phyloP scores from a whole-genome alignment of 2,797 vertebrate species.

The Pygocentrus nattereri region DNA sequence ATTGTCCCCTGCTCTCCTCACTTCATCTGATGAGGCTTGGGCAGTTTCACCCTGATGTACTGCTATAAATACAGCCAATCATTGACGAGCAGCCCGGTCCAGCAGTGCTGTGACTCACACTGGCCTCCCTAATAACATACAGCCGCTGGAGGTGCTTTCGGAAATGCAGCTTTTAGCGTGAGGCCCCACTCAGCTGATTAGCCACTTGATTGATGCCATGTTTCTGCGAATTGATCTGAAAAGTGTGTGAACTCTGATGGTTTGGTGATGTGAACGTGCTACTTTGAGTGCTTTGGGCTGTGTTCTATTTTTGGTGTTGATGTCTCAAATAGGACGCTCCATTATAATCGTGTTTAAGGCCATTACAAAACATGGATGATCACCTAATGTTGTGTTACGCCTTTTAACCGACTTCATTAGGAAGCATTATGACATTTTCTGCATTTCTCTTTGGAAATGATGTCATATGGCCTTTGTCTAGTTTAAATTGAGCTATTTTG shows the following conservation, averaged over 20 bases:
- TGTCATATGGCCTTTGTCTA: not conserved
- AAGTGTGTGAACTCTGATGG: not conserved
- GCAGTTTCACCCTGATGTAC: slow-evolving; percentile 49
- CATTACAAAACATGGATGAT: not conserved
- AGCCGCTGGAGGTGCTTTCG: slow-evolving; percentile 34
- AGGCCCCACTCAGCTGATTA: slow-evolving; percentile 52
- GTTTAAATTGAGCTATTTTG: too few relatives aligned
- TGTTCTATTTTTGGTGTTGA: not conserved
- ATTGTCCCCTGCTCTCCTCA: not conserved
- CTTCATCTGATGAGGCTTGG: slow-evolving; percentile 41
- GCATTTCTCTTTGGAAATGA: not conserved
- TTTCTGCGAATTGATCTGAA: slow-evolving; percentile 24
- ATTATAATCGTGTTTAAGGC: not conserved
- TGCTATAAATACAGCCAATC: slow-evolving; percentile 57
- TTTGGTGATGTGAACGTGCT: not conserved
- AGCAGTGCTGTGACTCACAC: slow-evolving; percentile 49
- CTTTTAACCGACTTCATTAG: not conserved
- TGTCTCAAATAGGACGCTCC: not conserved
- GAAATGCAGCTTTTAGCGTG: slow-evolving; percentile 20
- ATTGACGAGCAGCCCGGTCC: slow-evolving; percentile 40
- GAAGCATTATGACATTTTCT: not conserved
- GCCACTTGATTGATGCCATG: slow-evolving; percentile 35
- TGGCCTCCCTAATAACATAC: slow-evolving; percentile 43
- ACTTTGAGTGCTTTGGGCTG: slow-evolving; percentile 15
- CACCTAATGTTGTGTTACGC: not conserved